These are phyloP conservation scores for Sterrhoptilus dennistouni DNA, from an alignment of 2,113 vertebrate species.

Conservation along the genomic window DNA sequence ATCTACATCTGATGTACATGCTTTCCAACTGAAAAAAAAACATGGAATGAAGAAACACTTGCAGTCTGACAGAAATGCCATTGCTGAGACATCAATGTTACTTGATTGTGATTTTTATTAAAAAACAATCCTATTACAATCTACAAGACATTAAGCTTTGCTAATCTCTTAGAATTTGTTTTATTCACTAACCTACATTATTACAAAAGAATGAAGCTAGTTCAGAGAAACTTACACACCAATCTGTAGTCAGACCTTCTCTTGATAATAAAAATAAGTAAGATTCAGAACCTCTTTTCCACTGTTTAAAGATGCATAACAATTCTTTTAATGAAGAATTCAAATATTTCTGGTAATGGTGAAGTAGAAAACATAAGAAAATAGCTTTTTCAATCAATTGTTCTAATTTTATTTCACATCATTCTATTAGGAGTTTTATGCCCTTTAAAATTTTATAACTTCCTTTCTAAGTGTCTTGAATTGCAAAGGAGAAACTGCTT, in stretches of 20 bases:
- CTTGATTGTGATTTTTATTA: neutral
- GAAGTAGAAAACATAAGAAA: conserved; percentile 30
- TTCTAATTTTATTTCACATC: conserved; percentile 28
- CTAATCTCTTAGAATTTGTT: neutral
- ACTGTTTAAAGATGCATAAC: neutral
- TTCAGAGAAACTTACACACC: neutral
- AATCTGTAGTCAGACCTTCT: neutral
- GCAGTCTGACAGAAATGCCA: neutral
- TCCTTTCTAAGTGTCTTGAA: neutral
- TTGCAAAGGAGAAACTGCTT: neutral
- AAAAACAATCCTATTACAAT: neutral
- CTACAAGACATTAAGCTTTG: neutral
- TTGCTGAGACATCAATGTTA: neutral
- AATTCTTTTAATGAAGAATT: neutral
- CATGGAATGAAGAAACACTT: neutral
- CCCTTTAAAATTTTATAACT: conserved; percentile 32
- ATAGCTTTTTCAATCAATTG: conserved; percentile 13
- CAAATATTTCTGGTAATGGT: neutral
- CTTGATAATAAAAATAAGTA: conserved; percentile 2
- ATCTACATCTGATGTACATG: neutral
- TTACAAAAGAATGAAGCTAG: neutral
- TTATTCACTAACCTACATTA: neutral
- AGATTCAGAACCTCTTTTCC: neutral
- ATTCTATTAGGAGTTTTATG: neutral
- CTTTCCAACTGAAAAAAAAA: neutral